Evolutionary conservation across 2,888 invertebrate genomes (phyloP), one percentile per base, ranked within the genome.

Genomic region (Euclidia mi): DNA sequence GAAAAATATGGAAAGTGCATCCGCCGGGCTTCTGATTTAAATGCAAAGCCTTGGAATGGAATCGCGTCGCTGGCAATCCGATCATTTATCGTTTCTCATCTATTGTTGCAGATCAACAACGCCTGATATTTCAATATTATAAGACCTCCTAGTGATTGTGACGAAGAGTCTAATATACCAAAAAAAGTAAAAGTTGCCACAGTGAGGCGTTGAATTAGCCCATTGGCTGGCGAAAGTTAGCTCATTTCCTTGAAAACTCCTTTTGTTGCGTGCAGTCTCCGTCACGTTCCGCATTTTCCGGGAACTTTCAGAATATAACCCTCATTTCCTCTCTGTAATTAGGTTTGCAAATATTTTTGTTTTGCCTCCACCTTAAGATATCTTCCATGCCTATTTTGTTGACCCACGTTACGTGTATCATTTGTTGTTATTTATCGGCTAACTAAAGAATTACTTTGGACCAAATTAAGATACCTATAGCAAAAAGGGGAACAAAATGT

Each of bases 341-440:
- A 88, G 84, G 78, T 89, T 88, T 82, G 81, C 78, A 87, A 88
- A 89, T 87, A 87, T 89, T 89, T 88, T 85, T 85, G 84, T 86
- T 85, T 84, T 3, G 76, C 45, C 56, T 56, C 68, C 63, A 56
- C 71, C 72, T 73, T 82, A 84, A 88, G 87, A 88, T 84, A 88
- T 88, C 87, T 84, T 84, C 84, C 82, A 87, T 79, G 87, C 72
- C 76, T 87, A 85, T 85, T 85, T 81, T 78, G 79, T 66, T 79
- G 78, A 82, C 85, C 82, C 80, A 57, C 53, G 80, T 79, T 75
- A 74, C 64, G 65, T 61, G 56, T 56, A 68, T 60, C 61, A 59
- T 67, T 71, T 59, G 62, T 71, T 62, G 61, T 67, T 67, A 60
- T 74, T 74, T 71, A 71, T 66, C 25, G 53, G 56, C 43, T 56